Evolutionary conservation across 2,797 vertebrate species (phyloP).

Genomic region (Staurois parvus): DNA sequence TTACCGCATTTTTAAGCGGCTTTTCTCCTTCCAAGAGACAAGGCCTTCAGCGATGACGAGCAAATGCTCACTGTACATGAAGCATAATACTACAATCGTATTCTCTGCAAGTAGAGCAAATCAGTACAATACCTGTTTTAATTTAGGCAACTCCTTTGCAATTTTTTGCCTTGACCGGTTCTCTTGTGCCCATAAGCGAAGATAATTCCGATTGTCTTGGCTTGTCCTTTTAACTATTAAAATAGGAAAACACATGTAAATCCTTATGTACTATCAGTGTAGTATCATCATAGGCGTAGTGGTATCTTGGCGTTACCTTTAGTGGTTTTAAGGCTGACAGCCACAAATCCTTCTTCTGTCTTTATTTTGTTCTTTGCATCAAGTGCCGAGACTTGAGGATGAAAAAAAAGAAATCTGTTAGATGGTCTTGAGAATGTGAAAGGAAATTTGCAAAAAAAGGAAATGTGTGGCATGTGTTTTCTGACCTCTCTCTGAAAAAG

Average conservation of each 20-base stretch:
- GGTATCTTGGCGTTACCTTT: slow-evolving; percentile 77
- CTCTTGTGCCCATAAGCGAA: slow-evolving; percentile 93
- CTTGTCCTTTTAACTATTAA: slow-evolving; percentile 77
- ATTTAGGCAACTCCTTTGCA: slow-evolving; percentile 88
- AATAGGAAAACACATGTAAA: slow-evolving; percentile 30
- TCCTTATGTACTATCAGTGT: background rate
- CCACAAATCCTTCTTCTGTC: slow-evolving; percentile 90
- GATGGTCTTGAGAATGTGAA: too few species aligned
- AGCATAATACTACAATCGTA: background rate
- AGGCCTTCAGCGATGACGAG: too few species aligned
- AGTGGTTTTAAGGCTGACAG: slow-evolving; percentile 91
- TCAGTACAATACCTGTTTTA: slow-evolving; percentile 86
- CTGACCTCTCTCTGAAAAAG: too few species aligned
- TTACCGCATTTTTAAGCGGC: too few species aligned
- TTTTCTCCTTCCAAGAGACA: too few species aligned
- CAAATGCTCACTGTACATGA: too few species aligned
- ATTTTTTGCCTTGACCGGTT: slow-evolving; percentile 85
- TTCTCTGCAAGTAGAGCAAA: background rate
- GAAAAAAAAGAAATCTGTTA: slow-evolving; percentile 32
- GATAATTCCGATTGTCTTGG: slow-evolving; percentile 90
- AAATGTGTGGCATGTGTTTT: too few species aligned
- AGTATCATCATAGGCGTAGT: background rate
- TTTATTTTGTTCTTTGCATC: slow-evolving; percentile 83
- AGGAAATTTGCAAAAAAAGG: too few species aligned
- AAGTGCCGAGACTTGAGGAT: slow-evolving; percentile 19